Conservation (phyloP, 2,113 vertebrate species). For the Aviceda subcristata region DNA sequence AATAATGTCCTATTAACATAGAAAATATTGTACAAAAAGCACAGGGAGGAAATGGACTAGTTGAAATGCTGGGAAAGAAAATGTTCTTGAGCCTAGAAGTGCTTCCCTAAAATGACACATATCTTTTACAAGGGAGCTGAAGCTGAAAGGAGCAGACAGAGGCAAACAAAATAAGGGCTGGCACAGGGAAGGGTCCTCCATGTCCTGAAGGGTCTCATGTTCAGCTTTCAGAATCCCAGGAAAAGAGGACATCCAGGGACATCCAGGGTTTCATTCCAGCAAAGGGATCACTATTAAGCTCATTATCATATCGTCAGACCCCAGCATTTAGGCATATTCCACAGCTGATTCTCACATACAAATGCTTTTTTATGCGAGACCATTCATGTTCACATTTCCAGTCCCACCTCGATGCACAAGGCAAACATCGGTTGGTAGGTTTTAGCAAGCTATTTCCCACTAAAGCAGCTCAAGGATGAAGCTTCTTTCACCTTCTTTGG, state of each 20-base stretch:
- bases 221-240: background rate
- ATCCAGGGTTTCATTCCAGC: background rate
- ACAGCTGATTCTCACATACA: background rate
- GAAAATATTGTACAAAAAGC: background rate
- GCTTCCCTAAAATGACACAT: background rate
- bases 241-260: background rate
- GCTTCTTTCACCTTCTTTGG: conserved; percentile 14
- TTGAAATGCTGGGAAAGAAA: background rate
- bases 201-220: rapidly evolving
- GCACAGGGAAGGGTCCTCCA: background rate
- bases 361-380: background rate
- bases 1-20: background rate
- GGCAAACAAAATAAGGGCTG: background rate
- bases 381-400: background rate
- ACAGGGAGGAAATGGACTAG: background rate
- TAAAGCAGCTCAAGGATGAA: conserved; percentile 28
- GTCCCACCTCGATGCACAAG: background rate
- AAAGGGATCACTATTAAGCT: background rate
- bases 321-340: background rate
- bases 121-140: background rate
- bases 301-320: rapidly evolving
- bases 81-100: background rate
- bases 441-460: background rate
- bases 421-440: background rate
- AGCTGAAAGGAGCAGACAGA: background rate